Base-by-base conservation (phyloP, 37 sponge, comb jelly and placozoan genomes). In the Amphimedon queenslandica region DNA sequence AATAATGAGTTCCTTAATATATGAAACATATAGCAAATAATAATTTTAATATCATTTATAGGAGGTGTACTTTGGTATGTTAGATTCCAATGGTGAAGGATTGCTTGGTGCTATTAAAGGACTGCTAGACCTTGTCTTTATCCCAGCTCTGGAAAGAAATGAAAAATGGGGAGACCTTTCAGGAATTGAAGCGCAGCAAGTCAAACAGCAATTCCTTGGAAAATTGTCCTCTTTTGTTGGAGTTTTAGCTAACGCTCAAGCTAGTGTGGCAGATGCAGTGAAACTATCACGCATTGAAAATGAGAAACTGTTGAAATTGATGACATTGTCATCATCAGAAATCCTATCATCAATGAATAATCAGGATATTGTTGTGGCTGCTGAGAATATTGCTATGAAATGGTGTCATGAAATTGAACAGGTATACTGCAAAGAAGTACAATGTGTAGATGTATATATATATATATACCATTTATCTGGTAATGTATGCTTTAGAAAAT, bases 381-480 rank as follows among this genome's bases (percentile, higher is more conserved):
- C 94, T 10, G 99, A 99, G 74, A 64, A 41, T 24, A 67, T 76
- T 38, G 83, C 88, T 30, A 69, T 72, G 40, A 58, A 39, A 8
- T 99, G 99, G 99, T 95, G 93, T 74, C 78, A 84, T 39, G 92
- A 99, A 73, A 95, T 99, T 11, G 87, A 93, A 72, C 94, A 91
- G 80, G 90, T 84, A 34, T 20, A 42, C n/a, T n/a, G n/a, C n/a
- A n/a, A n/a, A n/a, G n/a, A n/a, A n/a, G n/a, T n/a, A n/a, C n/a
- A n/a, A n/a, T n/a, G n/a, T n/a, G n/a, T n/a, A n/a, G n/a, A n/a
- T n/a, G n/a, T n/a, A n/a, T n/a, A n/a, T n/a, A n/a, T n/a, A n/a
- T n/a, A n/a, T n/a, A n/a, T n/a, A n/a, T n/a, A 4, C 24, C 35
- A 72, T 18, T 21, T 25, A 1, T 37, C 18, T 4, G 8, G 31